These are phyloP conservation scores for Hypolimnas misippus DNA, from an alignment of 2,888 invertebrate species.

Conservation along the genomic window DNA sequence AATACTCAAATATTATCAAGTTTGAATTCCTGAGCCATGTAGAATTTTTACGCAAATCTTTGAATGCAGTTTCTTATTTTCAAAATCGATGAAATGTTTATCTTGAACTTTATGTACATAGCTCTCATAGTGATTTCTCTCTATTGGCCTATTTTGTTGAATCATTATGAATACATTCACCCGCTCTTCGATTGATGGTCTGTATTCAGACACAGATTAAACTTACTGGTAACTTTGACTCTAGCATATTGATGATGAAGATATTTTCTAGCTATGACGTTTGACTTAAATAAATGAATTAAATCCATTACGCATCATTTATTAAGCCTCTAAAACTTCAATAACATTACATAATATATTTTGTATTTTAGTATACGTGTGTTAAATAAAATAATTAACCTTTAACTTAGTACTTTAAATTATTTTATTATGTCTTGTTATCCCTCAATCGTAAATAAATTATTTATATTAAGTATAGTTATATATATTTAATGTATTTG, in stretches of 20 bases:
- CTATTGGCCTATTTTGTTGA: too few relatives aligned
- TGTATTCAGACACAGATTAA: neutral
- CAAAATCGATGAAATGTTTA: too few relatives aligned
- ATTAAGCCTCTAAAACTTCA: neutral
- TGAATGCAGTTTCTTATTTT: too few relatives aligned
- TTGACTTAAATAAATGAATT: neutral
- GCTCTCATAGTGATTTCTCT: too few relatives aligned
- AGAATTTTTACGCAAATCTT: too few relatives aligned
- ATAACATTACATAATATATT: neutral
- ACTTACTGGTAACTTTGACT: neutral
- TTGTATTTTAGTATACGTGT: neutral
- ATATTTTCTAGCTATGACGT: constrained; percentile 3
- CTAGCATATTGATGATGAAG: neutral
- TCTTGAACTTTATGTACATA: too few relatives aligned
- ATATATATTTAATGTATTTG: neutral
- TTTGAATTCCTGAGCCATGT: too few relatives aligned
- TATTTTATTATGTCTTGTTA: neutral
- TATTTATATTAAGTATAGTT: too few relatives aligned
- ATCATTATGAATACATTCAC: too few relatives aligned
- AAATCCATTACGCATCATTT: neutral
- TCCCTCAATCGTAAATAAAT: too few relatives aligned
- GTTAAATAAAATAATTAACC: neutral
- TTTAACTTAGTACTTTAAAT: neutral
- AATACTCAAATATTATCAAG: too few relatives aligned
- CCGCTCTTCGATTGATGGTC: too few relatives aligned